phyloP scores from a whole-genome alignment of 2,888 invertebrate genomes.

The Ormyrus rosae region DNA sequence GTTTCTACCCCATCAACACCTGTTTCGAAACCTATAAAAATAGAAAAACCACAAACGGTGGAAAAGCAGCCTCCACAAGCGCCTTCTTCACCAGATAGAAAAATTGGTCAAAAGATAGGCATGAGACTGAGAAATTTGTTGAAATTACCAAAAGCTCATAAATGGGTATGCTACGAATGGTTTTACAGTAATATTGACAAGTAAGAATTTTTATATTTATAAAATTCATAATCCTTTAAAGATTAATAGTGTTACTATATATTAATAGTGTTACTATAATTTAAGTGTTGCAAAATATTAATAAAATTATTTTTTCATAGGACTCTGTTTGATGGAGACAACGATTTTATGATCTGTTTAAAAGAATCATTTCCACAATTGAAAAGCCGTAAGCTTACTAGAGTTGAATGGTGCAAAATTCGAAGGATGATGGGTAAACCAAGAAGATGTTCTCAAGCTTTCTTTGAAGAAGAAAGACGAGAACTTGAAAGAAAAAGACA shows the following conservation, averaged over 20 bases:
- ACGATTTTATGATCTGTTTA: slow-evolving; percentile 96
- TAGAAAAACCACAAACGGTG: slow-evolving; percentile 65
- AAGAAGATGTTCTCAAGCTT: slow-evolving; percentile 93
- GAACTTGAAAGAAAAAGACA: slow-evolving; percentile 93
- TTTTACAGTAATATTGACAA: slow-evolving; percentile 98
- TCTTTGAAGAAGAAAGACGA: slow-evolving; percentile 95
- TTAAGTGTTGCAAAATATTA: too few relatives aligned
- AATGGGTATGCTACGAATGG: slow-evolving; percentile 99
- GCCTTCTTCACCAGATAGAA: slow-evolving; percentile 83
- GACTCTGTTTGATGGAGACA: slow-evolving; percentile 95
- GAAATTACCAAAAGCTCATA: slow-evolving; percentile 98
- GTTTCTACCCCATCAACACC: slow-evolving; percentile 63
- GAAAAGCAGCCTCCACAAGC: slow-evolving; percentile 59
- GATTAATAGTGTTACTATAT: too few relatives aligned
- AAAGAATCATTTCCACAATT: slow-evolving; percentile 96
- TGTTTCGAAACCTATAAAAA: slow-evolving; percentile 70
- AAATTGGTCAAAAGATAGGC: slow-evolving; percentile 92
- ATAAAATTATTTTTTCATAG: slow-evolving; percentile 71
- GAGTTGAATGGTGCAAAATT: slow-evolving; percentile 97
- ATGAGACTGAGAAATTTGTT: slow-evolving; percentile 92
- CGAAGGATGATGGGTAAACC: slow-evolving; percentile 98
- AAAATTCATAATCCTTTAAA: too few relatives aligned
- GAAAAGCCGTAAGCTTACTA: slow-evolving; percentile 88
- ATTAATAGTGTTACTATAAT: too few relatives aligned
- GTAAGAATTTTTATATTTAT: slow-evolving; percentile 71